A percentile compares a stretch with the other conserved stretches of the same genome.
phyloP scores from a whole-genome alignment of 2,797 vertebrate genomes.

The Eupleurogrammus muticus region DNA sequence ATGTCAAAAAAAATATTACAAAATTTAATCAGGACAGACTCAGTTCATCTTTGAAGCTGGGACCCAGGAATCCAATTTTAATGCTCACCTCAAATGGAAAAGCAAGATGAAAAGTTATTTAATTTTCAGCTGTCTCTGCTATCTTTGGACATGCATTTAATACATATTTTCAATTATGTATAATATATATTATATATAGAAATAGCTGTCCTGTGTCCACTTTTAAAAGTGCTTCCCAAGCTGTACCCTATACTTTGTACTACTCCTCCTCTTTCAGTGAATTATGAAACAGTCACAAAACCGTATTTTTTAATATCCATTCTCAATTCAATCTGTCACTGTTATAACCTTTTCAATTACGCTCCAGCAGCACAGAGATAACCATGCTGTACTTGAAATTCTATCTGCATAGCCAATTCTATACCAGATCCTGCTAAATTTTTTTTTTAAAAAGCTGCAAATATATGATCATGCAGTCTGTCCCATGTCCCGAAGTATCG shows the following conservation, averaged over 20 bases:
- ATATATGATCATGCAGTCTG: constrained; percentile 10
- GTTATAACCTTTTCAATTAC: constrained; percentile 61
- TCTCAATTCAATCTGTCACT: constrained; percentile 39
- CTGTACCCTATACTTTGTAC: constrained; percentile 10
- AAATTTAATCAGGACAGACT: constrained; percentile 3
- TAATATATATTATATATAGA: constrained; percentile 4
- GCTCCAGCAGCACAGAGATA: constrained; percentile 35
- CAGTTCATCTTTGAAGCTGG: constrained; percentile 6
- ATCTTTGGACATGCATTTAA: neutral
- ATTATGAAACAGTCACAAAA: constrained; percentile 29
- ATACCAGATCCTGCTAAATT: constrained; percentile 19
- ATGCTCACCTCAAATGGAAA: constrained; percentile 19
- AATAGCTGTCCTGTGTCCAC: constrained; percentile 9
- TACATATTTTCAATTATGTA: constrained; percentile 33
- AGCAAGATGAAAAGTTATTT: constrained; percentile 20
- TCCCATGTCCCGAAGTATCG: constrained; percentile 13
- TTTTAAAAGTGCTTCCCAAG: constrained; percentile 25
- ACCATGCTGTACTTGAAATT: constrained; percentile 41
- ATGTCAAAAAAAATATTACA: neutral
- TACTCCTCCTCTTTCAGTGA: constrained; percentile 12
- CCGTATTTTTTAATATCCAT: constrained; percentile 31
- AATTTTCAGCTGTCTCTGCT: constrained; percentile 5
- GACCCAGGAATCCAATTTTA: constrained; percentile 13
- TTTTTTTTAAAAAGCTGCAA: constrained; percentile 21
- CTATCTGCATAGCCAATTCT: constrained; percentile 14